Evolutionary conservation across 2,113 vertebrate genomes (phyloP), one percentile per base, ranked within the genome.

Genomic region (Callaeas wilsoni): DNA sequence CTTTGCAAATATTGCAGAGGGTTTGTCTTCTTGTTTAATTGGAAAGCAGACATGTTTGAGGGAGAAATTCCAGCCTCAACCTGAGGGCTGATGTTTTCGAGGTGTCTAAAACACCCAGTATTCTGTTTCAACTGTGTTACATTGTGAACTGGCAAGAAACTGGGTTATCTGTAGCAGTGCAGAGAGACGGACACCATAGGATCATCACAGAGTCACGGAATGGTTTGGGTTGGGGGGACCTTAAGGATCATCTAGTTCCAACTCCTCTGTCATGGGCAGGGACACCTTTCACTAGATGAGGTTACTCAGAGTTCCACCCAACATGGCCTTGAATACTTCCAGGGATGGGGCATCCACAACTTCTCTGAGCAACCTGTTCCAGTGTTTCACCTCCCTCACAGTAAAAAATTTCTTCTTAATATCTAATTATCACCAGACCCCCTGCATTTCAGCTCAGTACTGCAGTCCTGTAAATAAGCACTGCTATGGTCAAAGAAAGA

Each of bases 1-100:
- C 55, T 95, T 94, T 95, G 79, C 88, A 57, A 84, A 68, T 94
- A 92, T 55, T 87, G 76, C 63, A 94, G 26, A 73, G 68, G 69
- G 37, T 92, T 89, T 95, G 69, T 64, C 75, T 65, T 96, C 76
- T 35, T 90, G 22, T 93, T 93, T 93, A 53, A 75, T 4, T 90
- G 69, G 83, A 94, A 87, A 96, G 9, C 32, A 74, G 79, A 41
- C 67, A 22, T 80, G 21, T 64, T 65, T 78, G 30, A 90, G 67
- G 71, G 79, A 91, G 75, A 93, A 96, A 95, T 89, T 90, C 69
- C 74, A 55, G 35, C 46, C 46, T 62, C 89, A 49, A 12, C 49
- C 60, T 39, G 53, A 29, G 55, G 10, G 37, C 29, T 85, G 19
- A 53, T 1, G 10, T 44, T 55, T 68, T 79, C 57, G 86, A 69